A percentile compares a stretch with the other conserved stretches of the same genome.
phyloP scores from a whole-genome alignment of 1,140 invertebrate genomes.

The Drosophila pseudoananassae region DNA sequence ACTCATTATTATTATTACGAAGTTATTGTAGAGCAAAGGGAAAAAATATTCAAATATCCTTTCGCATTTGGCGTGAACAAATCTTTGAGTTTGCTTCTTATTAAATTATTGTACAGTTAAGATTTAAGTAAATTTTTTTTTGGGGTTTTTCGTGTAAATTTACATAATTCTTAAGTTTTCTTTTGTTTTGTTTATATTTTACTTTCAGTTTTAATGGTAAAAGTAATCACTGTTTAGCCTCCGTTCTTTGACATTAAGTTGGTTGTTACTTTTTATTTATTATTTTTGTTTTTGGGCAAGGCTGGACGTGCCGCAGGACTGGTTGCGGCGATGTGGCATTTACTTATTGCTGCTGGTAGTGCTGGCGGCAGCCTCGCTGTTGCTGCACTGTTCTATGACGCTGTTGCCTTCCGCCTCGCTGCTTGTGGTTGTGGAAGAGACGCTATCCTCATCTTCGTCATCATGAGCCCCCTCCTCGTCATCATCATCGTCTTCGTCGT shows the following conservation, averaged over 20 bases:
- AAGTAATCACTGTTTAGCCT: constrained; percentile 81
- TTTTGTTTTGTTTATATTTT: constrained; percentile 36
- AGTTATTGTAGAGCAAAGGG: constrained; percentile 53
- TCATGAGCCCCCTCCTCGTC: constrained; percentile 47
- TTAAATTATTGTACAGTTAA: constrained; percentile 72
- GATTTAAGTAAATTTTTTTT: constrained; percentile 43
- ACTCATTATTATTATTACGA: constrained; percentile 52
- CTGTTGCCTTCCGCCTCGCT: constrained; percentile 78
- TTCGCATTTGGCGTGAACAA: constrained; percentile 70
- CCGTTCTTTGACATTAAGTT: constrained; percentile 82
- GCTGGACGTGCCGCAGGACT: constrained; percentile 45
- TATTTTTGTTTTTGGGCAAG: constrained; percentile 52
- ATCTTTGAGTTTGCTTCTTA: constrained; percentile 60
- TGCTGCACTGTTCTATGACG: constrained; percentile 76
- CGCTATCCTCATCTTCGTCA: constrained; percentile 42
- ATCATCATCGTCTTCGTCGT: constrained; percentile 45
- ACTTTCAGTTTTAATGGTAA: constrained; percentile 48
- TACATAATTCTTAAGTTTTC: constrained; percentile 46
- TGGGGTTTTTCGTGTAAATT: constrained; percentile 39
- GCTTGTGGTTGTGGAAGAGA: constrained; percentile 60
- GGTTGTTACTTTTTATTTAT: constrained; percentile 32
- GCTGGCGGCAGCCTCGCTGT: constrained; percentile 62
- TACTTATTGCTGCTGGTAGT: constrained; percentile 64
- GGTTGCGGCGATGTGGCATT: constrained; percentile 14
- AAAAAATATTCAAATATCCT: constrained; percentile 64